phyloP scores from a whole-genome alignment of 37 sponge, comb jelly and placozoan genomes.

The Theonella swinhoei region DNA sequence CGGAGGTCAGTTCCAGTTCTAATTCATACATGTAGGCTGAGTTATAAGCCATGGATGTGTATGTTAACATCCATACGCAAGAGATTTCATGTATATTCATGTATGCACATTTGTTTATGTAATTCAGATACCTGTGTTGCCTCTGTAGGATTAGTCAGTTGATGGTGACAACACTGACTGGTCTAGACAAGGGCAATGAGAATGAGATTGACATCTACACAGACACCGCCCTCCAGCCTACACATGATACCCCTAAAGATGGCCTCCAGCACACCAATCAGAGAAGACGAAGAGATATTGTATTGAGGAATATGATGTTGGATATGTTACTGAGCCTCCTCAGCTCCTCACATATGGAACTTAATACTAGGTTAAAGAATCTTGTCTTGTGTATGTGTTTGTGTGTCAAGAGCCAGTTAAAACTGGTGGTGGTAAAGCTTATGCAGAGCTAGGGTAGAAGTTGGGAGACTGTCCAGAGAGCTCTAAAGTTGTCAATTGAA shows the following conservation, averaged over 20 bases:
- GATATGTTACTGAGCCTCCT: slow-evolving; percentile 66
- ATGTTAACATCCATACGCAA: no score
- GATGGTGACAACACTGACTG: slow-evolving; percentile 56
- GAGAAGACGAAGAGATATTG: slow-evolving; percentile 31
- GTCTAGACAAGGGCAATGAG: slow-evolving; percentile 27
- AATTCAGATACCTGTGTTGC: no score
- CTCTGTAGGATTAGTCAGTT: slow-evolving; percentile 65
- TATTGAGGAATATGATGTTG: slow-evolving; percentile 76
- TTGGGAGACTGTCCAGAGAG: no score
- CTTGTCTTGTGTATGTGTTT: slow-evolving; percentile 1
- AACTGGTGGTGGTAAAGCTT: no score
- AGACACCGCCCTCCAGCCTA: background rate
- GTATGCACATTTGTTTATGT: background rate
- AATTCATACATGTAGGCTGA: background rate
- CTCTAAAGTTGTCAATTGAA: no score
- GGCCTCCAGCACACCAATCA: background rate
- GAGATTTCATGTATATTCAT: no score
- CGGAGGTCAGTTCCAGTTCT: slow-evolving; percentile 37
- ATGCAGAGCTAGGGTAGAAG: no score
- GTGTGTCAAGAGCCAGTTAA: no score
- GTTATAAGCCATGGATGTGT: background rate
- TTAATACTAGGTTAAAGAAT: slow-evolving; percentile 57
- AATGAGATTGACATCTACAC: slow-evolving; percentile 48
- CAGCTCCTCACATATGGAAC: slow-evolving; percentile 12
- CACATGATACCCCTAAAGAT: background rate